Evolutionary conservation across 2,888 invertebrate species (phyloP).

Genomic region (Uloborus plumipes): DNA sequence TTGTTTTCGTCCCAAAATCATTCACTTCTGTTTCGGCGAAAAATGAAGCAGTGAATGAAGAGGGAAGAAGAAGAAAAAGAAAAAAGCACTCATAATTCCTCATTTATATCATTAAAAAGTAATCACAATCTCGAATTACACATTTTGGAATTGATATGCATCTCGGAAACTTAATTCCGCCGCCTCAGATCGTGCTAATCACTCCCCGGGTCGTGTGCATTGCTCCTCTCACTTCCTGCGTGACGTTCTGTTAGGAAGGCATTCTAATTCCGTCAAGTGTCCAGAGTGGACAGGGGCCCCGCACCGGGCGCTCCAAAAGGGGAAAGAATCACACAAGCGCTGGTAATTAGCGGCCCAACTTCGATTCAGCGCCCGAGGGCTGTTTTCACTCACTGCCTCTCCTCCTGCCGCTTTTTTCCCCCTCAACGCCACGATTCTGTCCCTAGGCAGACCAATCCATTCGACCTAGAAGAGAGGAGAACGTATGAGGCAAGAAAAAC

Average conservation of each 20-base stretch:
- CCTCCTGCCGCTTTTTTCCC: slow-evolving; percentile 14
- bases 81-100: no score
- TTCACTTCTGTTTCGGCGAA: no score
- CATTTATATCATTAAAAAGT: no score
- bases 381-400: slow-evolving; percentile 51
- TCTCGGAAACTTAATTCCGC: no score
- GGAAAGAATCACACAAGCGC: slow-evolving; percentile 40
- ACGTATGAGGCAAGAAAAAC: slow-evolving; percentile 19
- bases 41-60: no score
- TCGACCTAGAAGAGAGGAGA: slow-evolving; percentile 54
- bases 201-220: no score
- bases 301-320: slow-evolving; percentile 21
- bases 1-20: no score
- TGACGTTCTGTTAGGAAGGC: neutral
- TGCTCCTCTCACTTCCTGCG: no score
- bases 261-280: slow-evolving; percentile 30
- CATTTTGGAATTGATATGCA: no score
- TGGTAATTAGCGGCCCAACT: slow-evolving; percentile 60
- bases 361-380: slow-evolving; percentile 46
- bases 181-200: no score
- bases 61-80: no score
- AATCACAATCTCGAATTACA: no score
- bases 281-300: slow-evolving; percentile 35
- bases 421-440: slow-evolving; percentile 48
- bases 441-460: slow-evolving; percentile 47